Conservation (phyloP, 2,113 vertebrate genomes). For the Scomber scombrus region DNA sequence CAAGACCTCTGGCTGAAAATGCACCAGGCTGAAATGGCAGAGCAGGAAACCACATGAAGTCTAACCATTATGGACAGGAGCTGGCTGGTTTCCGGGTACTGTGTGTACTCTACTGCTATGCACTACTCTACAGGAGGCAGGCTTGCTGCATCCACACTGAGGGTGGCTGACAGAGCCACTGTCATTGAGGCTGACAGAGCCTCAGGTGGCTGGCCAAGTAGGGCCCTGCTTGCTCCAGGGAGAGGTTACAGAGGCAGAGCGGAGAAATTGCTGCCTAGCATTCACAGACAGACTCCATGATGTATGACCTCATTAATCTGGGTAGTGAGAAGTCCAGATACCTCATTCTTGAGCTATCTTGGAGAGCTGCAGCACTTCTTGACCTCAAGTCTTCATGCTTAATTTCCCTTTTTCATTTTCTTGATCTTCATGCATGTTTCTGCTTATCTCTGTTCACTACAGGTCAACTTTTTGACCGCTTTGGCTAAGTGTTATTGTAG, state of each 20-base stretch:
- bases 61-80: constrained; percentile 69
- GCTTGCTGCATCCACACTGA: constrained; percentile 16
- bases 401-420: constrained; percentile 21
- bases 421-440: constrained; percentile 20
- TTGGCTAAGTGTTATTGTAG: neutral
- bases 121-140: constrained; percentile 41
- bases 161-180: constrained; percentile 36
- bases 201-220: constrained; percentile 28
- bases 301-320: constrained; percentile 72
- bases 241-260: constrained; percentile 11
- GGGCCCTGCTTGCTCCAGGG: constrained; percentile 1
- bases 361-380: constrained; percentile 55
- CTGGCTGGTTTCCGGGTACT: constrained; percentile 69
- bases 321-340: constrained; percentile 49
- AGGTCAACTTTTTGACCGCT: neutral
- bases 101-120: constrained; percentile 53
- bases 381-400: constrained; percentile 30
- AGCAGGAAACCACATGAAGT: constrained; percentile 70
- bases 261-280: constrained; percentile 16
- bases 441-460: neutral
- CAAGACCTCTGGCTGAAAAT: constrained; percentile 55
- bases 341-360: constrained; percentile 40
- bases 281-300: constrained; percentile 38
- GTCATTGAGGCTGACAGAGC: constrained; percentile 45
- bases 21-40: constrained; percentile 59